Base-by-base conservation (phyloP, 2,888 invertebrate genomes). In the Xanthia icteritia region DNA sequence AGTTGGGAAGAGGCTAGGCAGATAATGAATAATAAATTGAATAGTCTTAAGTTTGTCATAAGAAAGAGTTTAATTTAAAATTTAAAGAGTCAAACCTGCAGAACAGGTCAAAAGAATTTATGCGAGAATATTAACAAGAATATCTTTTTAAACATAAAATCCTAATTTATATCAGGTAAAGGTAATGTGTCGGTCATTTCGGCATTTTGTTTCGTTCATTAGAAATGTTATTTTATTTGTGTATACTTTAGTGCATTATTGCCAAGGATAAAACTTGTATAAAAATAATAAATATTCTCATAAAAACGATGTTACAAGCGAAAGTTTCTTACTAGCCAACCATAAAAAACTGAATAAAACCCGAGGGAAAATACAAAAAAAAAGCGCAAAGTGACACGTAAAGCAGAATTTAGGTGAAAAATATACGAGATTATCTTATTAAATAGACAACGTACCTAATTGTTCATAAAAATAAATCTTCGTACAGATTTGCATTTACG, bases 381-480 rank as follows among this genome's bases (percentile, higher is more conserved):
- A 60, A 64, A 36, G 31, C 15, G 15, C 20, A 15, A 31, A 23
- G 42, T 61, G 48, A 63, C 74, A 69, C 60, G 56, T 54, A 56
- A 79, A 72, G 13, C 61, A 65, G 45, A 77, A 77, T 84, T 71
- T 74, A 73, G 48, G 42, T 48, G 15, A 54, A 71, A 58, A 73
- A 75, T 72, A 63, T 63, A 74, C 61, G 23, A 76, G 73, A 81
- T 84, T 73, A 81, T 70, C 31, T 71, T 68, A 79, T 81, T 84
- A 76, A 76, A 82, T 79, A 81, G 75, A 79, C 82, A 78, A 78
- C 70, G 56, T 69, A 74, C 66, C 27, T 88, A 83, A 83, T 82
- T 80, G 77, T 73, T 82, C 67, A 81, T 86, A 73, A 83, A 89
- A 84, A 88, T 86, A 75, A 85, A 86, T 84, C 74, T 76, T 83